Conservation (phyloP, 2,888 invertebrate genomes). For the Malthinus flaveolus region DNA sequence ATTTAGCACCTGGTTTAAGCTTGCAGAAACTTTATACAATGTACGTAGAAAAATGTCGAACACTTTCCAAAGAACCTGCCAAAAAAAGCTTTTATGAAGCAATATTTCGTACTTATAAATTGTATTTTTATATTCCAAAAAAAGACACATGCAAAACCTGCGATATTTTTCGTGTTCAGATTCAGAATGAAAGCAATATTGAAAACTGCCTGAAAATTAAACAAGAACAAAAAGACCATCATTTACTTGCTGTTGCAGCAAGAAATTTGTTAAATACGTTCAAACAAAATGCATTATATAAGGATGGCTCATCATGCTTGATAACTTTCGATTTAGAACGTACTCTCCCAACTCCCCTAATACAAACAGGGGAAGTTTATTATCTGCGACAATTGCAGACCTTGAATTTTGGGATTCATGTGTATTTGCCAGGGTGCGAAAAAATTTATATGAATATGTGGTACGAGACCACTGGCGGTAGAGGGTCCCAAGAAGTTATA, state of each 20-base stretch:
- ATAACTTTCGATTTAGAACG: no score
- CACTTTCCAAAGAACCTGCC: not conserved
- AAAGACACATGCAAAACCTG: not conserved
- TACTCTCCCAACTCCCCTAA: no score
- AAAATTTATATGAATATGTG: not conserved
- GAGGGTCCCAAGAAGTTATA: not conserved
- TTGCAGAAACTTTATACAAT: not conserved
- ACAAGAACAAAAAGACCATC: no score
- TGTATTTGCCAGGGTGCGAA: not conserved
- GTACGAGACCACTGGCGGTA: not conserved
- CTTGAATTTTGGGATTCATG: not conserved
- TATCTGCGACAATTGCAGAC: not conserved
- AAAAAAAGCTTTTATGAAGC: not conserved
- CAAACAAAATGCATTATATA: no score
- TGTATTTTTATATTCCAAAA: not conserved
- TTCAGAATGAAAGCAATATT: not conserved
- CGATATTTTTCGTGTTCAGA: not conserved
- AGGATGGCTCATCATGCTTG: no score
- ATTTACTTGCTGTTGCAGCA: no score
- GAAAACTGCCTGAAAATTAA: no score
- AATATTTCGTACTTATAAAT: not conserved
- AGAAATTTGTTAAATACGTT: no score
- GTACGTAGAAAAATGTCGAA: not conserved
- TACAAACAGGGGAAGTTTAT: not conserved
- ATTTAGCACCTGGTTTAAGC: not conserved